Base-by-base conservation (phyloP, 2,113 vertebrate species). In the Tylochromis polylepis region DNA sequence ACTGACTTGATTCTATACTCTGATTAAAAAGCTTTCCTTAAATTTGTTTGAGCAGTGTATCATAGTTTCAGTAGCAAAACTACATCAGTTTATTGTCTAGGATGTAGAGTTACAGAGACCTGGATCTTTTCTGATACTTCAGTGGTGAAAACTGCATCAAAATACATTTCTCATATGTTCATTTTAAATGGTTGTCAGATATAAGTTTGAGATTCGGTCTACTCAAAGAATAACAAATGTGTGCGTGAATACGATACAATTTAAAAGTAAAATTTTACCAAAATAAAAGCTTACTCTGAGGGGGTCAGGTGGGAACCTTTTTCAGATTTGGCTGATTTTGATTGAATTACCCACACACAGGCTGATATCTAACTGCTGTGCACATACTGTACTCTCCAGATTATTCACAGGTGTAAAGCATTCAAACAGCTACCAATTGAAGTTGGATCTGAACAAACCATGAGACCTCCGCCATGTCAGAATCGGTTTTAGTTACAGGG, bases 331-430 rank as follows among this genome's bases (percentile, higher is more conserved):
- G 8, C 38, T 70, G n/a, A 24, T 43, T 43, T 27, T 41, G 41
- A 41, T 70, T 22, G 62, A 70, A 70, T 70, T 22, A 5, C 36
- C 3, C 0, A 43, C 62, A 41, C n/a, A 43, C 36, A 0, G 11
- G 34, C 1, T 41, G 62, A 67, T 67, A 2, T 65, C 11, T 65
- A 38, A 65, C 31, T 65, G 2, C 34, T 38, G 34, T 65, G 7
- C 8, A 9, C 36, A 38, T 38, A 38, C 6, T 36, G 60, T 38
- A 34, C 59, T 11, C 9, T 5, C 29, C 59, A 20, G 60, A 65
- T 65, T 65, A 65, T 65, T 3, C 60, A 65, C 60, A 38, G 18
- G 34, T n/a, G 34, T 36, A 65, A 38, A 65, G 12, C 60, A 65
- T 12, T 65, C 60, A 65, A 65, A 36, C 60, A 65, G 22, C 24